Evolutionary conservation across 2,113 vertebrate genomes (phyloP), one percentile per base, ranked within the genome.

Genomic region (Cariama cristata): DNA sequence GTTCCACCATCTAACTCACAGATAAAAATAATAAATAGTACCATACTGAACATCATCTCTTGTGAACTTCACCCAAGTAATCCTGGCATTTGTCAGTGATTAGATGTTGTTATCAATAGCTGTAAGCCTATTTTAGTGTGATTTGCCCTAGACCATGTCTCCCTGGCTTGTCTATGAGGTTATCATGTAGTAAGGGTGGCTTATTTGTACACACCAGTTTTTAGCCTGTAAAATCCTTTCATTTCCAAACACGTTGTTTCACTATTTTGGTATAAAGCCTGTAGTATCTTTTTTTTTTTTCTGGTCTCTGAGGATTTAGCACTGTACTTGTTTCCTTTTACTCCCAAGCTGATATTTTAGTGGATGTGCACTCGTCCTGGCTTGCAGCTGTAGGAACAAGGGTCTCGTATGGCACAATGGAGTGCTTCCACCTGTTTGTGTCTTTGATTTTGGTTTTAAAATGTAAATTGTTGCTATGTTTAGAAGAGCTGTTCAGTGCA

Each of bases 391-490:
- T 66, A 92, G 77, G 47, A 75, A 77, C 33, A 60, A 93, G 73
- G 50, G 50, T 94, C 58, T 96, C 56, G 47, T 62, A 40, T 56
- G 75, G 35, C 79, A 86, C 66, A 94, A 86, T 96, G 82, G 66
- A 96, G 88, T 91, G 75, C 68, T 97, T 93, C 69, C 40, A 88
- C 83, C 90, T 97, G 75, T 58, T 93, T 64, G 55, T 94, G 92
- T 90, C 52, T 95, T 84, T 93, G 83, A 66, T 89, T 89, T 91
- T 86, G 83, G 77, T 75, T 96, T 86, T 67, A 95, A 92, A 96
- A 91, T 95, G 95, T 73, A 93, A 96, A 95, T 97, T 63, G 52
- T 84, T 82, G 67, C 88, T 95, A 40, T 95, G 60, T 93, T 96
- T 95, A 80, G 87, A 93, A 64, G 91, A 81, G 75, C 80, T 73